Conservation (phyloP, 1,140 invertebrate genomes). For the Heterodera carotae region DNA sequence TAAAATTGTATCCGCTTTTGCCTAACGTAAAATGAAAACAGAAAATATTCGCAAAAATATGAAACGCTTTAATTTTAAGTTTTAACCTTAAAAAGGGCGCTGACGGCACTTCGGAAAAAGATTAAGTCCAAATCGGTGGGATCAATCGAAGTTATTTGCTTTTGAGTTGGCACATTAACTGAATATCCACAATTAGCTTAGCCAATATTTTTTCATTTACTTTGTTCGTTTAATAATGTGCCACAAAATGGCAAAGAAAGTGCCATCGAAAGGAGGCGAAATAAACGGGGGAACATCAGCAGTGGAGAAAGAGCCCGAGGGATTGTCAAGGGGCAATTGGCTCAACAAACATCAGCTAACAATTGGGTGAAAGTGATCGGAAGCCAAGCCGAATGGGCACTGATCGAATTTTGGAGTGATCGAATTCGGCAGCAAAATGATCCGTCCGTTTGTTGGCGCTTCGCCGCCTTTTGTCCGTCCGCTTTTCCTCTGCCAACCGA, state of each 20-base stretch:
- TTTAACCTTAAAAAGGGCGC: constrained; percentile 17
- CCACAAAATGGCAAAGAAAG: constrained; percentile 1
- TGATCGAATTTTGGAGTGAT: no score
- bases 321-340: neutral
- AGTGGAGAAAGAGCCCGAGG: neutral
- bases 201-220: neutral
- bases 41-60: no score
- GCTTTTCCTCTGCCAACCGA: no score
- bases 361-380: no score
- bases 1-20: constrained; percentile 26
- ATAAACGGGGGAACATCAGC: neutral
- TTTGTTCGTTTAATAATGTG: neutral
- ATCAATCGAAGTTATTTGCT: constrained; percentile 17
- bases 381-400: no score
- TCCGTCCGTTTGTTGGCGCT: no score
- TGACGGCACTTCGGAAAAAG: constrained; percentile 13
- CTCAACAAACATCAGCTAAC: no score
- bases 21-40: no score
- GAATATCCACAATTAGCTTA: neutral
- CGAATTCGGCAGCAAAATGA: no score
- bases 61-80: no score
- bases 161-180: neutral
- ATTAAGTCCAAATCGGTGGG: constrained; percentile 20
- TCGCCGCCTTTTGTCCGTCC: no score
- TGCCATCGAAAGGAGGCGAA: neutral